Base-by-base conservation (phyloP, 1,140 invertebrate species). In the Portunus trituberculatus region DNA sequence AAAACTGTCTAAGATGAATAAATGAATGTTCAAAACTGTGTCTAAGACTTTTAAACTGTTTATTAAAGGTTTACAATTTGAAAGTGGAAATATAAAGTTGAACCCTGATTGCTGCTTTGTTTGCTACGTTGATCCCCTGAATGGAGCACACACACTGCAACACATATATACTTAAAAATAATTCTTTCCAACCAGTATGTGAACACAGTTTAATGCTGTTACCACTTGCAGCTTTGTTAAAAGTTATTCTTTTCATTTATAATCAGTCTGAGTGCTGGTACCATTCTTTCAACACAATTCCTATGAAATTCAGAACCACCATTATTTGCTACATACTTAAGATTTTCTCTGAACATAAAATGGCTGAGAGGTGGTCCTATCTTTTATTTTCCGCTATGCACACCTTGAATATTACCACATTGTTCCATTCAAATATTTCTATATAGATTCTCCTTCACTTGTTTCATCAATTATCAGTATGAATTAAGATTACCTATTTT, bases 21-120 rank as follows among this genome's bases (percentile, higher is more conserved):
- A 28, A 86, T 91, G 32, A 95, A 86, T 39, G 84, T 29, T 39
- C 39, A 95, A 91, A 45, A 92, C 76, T 52, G 4, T 59, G 28
- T 52, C 52, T 31, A 91, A 91, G 89, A 91, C 67, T 92, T 93
- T 92, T 87, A 67, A 48, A 92, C 94, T 32, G 87, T 95, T 95
- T 95, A 95, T 95, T 95, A 95, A 95, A 95, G 90, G 94, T 95
- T 84, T 95, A 95, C 94, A 95, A 88, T 95, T 95, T 95, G 76
- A 95, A 95, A 91, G 83, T 95, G 94, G 84, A 95, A 92, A 95
- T 95, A 95, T 95, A 92, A 92, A 94, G 89, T 94, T 86, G 92
- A 95, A 95, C 86, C 84, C 67, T 87, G 90, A 95, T 90, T 90
- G 84, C 89, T 87, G 76, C 48, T 87, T 95, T 84, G 45, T 84